Evolutionary conservation across 2,888 invertebrate genomes (phyloP), one percentile per base, ranked within the genome.

Genomic region (Rotaria macrura): DNA sequence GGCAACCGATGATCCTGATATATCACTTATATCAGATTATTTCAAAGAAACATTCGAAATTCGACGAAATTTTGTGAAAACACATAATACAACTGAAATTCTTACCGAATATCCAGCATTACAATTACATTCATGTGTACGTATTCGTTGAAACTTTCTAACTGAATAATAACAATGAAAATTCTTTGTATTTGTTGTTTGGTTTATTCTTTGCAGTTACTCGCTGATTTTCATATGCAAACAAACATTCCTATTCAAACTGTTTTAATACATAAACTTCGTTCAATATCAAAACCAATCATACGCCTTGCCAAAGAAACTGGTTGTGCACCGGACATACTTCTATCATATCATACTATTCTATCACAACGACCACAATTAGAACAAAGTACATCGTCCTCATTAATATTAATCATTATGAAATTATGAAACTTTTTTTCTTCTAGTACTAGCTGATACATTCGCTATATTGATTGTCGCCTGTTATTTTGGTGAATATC

Each of bases 151-250:
- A n/a, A n/a, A n/a, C n/a, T n/a, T n/a, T n/a, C n/a, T n/a, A n/a
- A n/a, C n/a, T n/a, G n/a, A n/a, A n/a, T n/a, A n/a, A n/a, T n/a
- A n/a, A n/a, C n/a, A n/a, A n/a, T n/a, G 23, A 52, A 2, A 17
- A 72, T 34, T 20, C 20, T 38, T 38, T 12, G 0, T 38, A n/a
- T 6, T 25, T 47, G 14, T 12, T 12, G 14, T 47, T 14, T 47
- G 9, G 12, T 79, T n/a, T 43, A 1, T 25, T 9, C 20, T 40
- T 40, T 79, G 23, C 14, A 79, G 79, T 79, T 79, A 43, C 79
- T 79, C n/a, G 43, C 79, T 40, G 79, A 79, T 79, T 79, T 79
- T 79, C 79, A 79, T 43, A 79, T 79, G 79, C 79, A 79, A 40
- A 79, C 79, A 79, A 79, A 79, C 10, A 79, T 79, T 43, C 79